Evolutionary conservation across 2,888 invertebrate genomes (phyloP).

Genomic region (Synanthedon myopaeformis): DNA sequence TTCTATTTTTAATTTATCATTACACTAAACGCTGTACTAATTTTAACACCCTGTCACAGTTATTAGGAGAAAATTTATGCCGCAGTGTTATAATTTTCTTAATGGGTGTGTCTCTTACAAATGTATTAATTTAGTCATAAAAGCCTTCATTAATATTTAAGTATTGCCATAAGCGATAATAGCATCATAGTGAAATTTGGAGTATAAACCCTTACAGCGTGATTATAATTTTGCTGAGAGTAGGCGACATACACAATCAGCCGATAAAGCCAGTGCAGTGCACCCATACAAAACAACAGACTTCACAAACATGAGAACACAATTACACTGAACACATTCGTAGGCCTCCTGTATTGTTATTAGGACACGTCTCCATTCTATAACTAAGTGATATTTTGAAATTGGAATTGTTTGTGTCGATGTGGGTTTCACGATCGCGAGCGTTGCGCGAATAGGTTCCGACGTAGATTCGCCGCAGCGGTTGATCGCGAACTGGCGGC

Average conservation of each 20-base stretch:
- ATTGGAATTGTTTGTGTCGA: neutral
- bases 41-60: too few relatives aligned
- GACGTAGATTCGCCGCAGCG: slow-evolving; percentile 40
- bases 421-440: neutral
- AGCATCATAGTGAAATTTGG: slow-evolving; percentile 31
- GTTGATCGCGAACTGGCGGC: slow-evolving; percentile 49
- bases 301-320: slow-evolving; percentile 41
- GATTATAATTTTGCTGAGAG: slow-evolving; percentile 22
- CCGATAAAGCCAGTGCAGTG: slow-evolving; percentile 45
- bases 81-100: too few relatives aligned
- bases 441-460: neutral
- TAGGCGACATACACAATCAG: slow-evolving; percentile 39
- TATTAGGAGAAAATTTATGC: too few relatives aligned
- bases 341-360: slow-evolving; percentile 9
- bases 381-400: neutral
- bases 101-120: too few relatives aligned
- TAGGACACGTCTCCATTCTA: neutral
- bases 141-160: too few relatives aligned
- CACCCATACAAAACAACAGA: slow-evolving; percentile 47
- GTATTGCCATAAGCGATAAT: slow-evolving; percentile 13
- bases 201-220: slow-evolving; percentile 21
- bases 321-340: slow-evolving; percentile 40
- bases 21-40: too few relatives aligned
- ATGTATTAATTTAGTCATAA: too few relatives aligned
- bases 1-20: too few relatives aligned